These are phyloP conservation scores for Pedicia rivosa DNA, from an alignment of 2,888 invertebrate species.

Conservation along the genomic window DNA sequence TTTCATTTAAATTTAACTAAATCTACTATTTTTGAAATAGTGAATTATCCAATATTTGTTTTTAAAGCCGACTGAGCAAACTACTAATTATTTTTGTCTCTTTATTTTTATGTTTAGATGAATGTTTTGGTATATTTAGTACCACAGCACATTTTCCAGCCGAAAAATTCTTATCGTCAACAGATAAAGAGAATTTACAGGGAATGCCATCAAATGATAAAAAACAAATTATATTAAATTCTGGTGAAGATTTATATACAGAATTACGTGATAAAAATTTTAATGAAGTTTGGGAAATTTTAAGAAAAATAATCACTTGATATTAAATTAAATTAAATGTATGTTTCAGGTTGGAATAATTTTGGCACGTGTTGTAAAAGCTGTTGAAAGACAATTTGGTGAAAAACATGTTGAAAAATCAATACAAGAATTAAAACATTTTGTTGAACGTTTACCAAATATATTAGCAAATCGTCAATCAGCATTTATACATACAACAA, in stretches of 20 bases:
- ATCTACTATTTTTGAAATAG: too few species aligned
- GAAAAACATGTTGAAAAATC: conserved; percentile 74
- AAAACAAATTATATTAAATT: conserved; percentile 67
- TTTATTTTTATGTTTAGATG: too few species aligned
- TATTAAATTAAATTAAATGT: conserved; percentile 26
- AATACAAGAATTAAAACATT: conserved; percentile 88
- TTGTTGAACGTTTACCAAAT: conserved; percentile 77
- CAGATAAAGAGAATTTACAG: conserved; percentile 24
- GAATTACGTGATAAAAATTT: conserved; percentile 90
- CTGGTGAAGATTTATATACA: conserved; percentile 72
- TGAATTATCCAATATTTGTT: too few species aligned
- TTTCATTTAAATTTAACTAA: too few species aligned
- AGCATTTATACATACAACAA: conserved; percentile 74
- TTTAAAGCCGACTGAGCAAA: too few species aligned
- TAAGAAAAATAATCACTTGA: too few species aligned
- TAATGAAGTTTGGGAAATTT: conserved; percentile 51
- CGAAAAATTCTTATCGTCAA: conserved; percentile 62
- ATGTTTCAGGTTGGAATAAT: conserved; percentile 45
- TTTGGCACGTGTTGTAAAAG: conserved; percentile 71
- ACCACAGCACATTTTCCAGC: conserved; percentile 72
- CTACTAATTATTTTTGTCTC: too few species aligned
- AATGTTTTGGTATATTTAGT: conserved; percentile 74
- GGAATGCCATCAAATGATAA: conserved; percentile 37
- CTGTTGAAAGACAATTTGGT: conserved; percentile 71
- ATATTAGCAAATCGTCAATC: conserved; percentile 76